These are phyloP conservation scores for Drosophila trapezifrons DNA, from an alignment of 1,140 invertebrate species.

Conservation along the genomic window DNA sequence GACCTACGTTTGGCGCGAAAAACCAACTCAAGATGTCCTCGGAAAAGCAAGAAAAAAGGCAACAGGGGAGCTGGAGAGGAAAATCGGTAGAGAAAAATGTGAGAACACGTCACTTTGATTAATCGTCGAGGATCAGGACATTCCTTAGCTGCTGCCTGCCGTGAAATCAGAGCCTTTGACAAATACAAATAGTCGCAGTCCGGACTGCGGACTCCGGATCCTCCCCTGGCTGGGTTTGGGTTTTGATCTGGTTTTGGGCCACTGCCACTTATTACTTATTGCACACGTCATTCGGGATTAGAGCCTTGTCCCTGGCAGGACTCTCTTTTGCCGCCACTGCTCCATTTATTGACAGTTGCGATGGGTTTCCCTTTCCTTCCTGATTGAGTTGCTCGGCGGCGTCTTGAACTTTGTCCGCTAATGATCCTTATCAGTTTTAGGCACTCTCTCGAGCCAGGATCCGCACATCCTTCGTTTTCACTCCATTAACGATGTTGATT, in stretches of 20 bases:
- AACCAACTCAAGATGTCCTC: slow-evolving; percentile 23
- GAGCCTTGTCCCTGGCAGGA: slow-evolving; percentile 29
- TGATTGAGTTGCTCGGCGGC: too few relatives aligned
- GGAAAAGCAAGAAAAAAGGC: neutral
- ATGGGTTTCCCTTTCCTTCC: slow-evolving; percentile 20
- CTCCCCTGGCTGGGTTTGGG: slow-evolving; percentile 21
- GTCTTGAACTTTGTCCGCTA: slow-evolving; percentile 20
- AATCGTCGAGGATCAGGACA: slow-evolving; percentile 62
- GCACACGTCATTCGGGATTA: slow-evolving; percentile 66
- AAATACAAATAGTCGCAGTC: slow-evolving; percentile 68
- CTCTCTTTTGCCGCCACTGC: slow-evolving; percentile 26
- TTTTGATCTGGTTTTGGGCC: slow-evolving; percentile 33
- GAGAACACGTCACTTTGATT: slow-evolving; percentile 74
- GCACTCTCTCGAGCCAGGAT: slow-evolving; percentile 1
- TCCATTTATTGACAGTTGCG: slow-evolving; percentile 79
- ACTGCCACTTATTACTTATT: slow-evolving; percentile 51
- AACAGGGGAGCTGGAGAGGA: too few relatives aligned
- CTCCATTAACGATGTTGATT: slow-evolving; percentile 23
- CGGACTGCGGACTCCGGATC: slow-evolving; percentile 5
- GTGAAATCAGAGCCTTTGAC: slow-evolving; percentile 71
- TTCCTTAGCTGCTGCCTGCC: slow-evolving; percentile 9
- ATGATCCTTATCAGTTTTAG: slow-evolving; percentile 58
- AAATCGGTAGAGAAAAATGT: slow-evolving; percentile 19
- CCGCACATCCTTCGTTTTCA: neutral
- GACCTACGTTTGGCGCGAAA: slow-evolving; percentile 38